Evolutionary conservation across 1,140 invertebrate species (phyloP).

Genomic region (Drosophila arizonae): DNA sequence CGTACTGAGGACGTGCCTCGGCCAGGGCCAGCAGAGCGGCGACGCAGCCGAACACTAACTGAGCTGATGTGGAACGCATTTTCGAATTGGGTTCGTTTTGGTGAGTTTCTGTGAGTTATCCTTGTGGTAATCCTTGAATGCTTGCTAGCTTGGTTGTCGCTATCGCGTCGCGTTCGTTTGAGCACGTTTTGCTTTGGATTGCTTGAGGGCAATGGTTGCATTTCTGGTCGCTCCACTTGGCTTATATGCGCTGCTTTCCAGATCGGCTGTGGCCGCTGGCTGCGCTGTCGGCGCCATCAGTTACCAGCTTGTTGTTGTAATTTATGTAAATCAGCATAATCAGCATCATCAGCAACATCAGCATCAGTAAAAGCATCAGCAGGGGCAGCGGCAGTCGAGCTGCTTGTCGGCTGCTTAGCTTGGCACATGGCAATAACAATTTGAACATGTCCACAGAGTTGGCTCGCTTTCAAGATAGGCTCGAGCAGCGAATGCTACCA

Average conservation of each 20-base stretch:
- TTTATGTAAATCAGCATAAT: slow-evolving; percentile 61
- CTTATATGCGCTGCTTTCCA: slow-evolving; percentile 65
- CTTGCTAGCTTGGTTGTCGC: neutral
- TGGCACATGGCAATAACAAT: slow-evolving; percentile 24
- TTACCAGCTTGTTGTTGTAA: slow-evolving; percentile 48
- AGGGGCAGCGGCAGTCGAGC: neutral
- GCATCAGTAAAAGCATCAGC: neutral
- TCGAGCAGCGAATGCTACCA: slow-evolving; percentile 49
- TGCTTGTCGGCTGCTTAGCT: slow-evolving; percentile 5
- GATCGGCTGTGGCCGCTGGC: slow-evolving; percentile 15
- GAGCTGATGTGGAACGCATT: slow-evolving; percentile 23
- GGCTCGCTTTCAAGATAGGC: slow-evolving; percentile 32
- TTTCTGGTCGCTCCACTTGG: slow-evolving; percentile 71
- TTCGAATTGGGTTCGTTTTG: neutral
- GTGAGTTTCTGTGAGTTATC: slow-evolving; percentile 28
- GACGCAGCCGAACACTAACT: slow-evolving; percentile 29
- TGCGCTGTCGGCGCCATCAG: slow-evolving; percentile 23
- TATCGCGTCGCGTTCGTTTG: slow-evolving; percentile 35
- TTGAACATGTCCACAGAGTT: slow-evolving; percentile 20
- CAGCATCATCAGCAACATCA: neutral
- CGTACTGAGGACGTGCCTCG: slow-evolving; percentile 71
- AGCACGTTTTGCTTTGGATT: slow-evolving; percentile 45
- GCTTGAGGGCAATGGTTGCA: slow-evolving; percentile 73
- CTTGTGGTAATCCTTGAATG: slow-evolving; percentile 23
- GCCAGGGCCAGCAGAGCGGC: slow-evolving; percentile 40